A percentile compares a stretch with the other conserved stretches of the same genome.
These are phyloP conservation scores for Drosophila seclusa DNA, from an alignment of 2,888 invertebrate species.

Conservation along the genomic window DNA sequence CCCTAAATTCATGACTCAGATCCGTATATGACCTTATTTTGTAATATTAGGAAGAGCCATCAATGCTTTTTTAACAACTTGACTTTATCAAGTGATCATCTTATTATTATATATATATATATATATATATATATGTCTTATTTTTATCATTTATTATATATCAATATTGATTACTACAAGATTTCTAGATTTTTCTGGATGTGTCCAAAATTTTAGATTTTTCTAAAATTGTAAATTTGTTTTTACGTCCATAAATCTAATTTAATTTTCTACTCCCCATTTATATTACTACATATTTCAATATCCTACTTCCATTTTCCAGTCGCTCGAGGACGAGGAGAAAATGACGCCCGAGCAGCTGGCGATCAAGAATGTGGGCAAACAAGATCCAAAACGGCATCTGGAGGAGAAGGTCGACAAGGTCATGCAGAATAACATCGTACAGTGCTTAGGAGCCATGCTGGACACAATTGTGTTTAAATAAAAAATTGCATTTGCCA, in stretches of 20 bases:
- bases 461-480: constrained; percentile 96
- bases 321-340: constrained; percentile 98
- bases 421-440: constrained; percentile 98
- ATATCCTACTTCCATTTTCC: background rate
- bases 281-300: background rate
- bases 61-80: background rate
- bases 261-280: background rate
- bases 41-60: background rate
- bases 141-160: background rate
- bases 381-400: constrained; percentile 99
- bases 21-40: background rate
- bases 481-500: constrained; percentile 83
- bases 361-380: constrained; percentile 99
- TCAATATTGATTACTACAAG: background rate
- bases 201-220: background rate
- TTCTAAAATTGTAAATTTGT: background rate
- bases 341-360: constrained; percentile 99
- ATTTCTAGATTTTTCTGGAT: background rate
- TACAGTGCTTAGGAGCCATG: constrained; percentile 98
- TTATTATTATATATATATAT: background rate
- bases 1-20: background rate
- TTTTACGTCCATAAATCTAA: background rate
- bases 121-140: background rate
- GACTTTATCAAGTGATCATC: background rate
- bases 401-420: constrained; percentile 99